Evolutionary conservation across 2,797 vertebrate species (phyloP).

Genomic region (Miichthys miiuy): DNA sequence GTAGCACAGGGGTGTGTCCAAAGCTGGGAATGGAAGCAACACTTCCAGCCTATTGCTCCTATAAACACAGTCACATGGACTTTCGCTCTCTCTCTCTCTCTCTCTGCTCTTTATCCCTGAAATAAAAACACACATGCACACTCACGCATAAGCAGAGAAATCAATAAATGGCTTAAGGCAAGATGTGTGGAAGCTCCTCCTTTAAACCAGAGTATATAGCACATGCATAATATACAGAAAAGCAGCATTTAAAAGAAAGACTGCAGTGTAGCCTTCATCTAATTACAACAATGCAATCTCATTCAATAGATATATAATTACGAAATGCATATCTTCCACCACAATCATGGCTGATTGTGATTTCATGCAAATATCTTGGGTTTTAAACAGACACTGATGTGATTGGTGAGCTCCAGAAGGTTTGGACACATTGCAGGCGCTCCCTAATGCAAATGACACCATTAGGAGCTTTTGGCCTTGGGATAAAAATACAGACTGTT

Average conservation of each 20-base stretch:
- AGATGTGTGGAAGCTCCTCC: slow-evolving; percentile 34
- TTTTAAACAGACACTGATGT: slow-evolving; percentile 54
- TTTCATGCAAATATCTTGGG: slow-evolving; percentile 60
- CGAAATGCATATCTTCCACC: slow-evolving; percentile 41
- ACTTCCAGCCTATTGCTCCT: slow-evolving; percentile 41
- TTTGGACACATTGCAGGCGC: slow-evolving; percentile 44
- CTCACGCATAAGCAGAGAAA: slow-evolving; percentile 34
- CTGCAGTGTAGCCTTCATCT: slow-evolving; percentile 1
- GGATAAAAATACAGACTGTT: slow-evolving; percentile 46
- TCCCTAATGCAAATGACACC: slow-evolving; percentile 73
- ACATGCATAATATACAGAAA: slow-evolving; percentile 17
- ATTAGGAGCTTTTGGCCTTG: slow-evolving; percentile 52
- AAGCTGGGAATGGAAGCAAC: slow-evolving; percentile 34
- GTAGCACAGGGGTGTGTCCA: slow-evolving; percentile 41
- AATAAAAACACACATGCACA: slow-evolving; percentile 41
- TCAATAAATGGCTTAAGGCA: slow-evolving; percentile 63
- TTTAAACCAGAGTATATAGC: slow-evolving; percentile 24
- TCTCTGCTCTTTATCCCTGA: slow-evolving; percentile 28
- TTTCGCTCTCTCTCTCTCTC: background rate
- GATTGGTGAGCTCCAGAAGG: slow-evolving; percentile 52
- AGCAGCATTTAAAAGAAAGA: background rate
- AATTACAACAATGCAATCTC: slow-evolving; percentile 25
- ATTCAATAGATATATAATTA: slow-evolving; percentile 46
- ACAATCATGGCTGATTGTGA: slow-evolving; percentile 54
- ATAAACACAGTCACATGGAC: slow-evolving; percentile 48